A percentile compares a stretch with the other conserved stretches of the same genome.
Evolutionary conservation across 2,113 vertebrate species (phyloP).

Genomic region (Empidonax alnorum): DNA sequence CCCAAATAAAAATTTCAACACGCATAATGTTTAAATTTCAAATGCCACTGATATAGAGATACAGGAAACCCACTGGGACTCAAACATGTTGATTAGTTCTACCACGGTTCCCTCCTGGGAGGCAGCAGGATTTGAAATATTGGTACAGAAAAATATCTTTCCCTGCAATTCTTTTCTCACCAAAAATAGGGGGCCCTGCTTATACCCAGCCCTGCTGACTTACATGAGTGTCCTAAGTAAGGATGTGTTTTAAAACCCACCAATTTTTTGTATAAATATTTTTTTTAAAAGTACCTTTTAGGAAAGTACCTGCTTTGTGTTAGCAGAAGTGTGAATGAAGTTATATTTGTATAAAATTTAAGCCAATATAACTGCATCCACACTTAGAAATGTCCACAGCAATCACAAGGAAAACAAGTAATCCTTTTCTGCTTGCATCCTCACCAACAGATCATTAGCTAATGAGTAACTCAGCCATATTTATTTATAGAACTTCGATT

Average conservation of each 20-base stretch:
- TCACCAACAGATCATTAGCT: slow-evolving; percentile 27
- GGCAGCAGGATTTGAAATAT: not conserved
- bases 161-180: not conserved
- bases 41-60: not conserved
- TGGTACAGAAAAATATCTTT: not conserved
- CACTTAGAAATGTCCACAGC: not conserved
- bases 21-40: not conserved
- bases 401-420: not conserved
- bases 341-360: slow-evolving; percentile 3
- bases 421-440: not conserved
- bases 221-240: not conserved
- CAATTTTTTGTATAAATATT: not conserved
- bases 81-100: not conserved
- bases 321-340: slow-evolving; percentile 23
- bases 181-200: not conserved
- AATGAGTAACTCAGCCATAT: not conserved
- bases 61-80: not conserved
- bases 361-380: not conserved
- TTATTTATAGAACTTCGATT: slow-evolving; percentile 28
- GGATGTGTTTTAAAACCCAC: not conserved
- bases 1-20: not conserved
- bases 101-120: not conserved
- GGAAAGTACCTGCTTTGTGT: not conserved
- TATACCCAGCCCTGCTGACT: not conserved
- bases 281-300: not conserved